A percentile compares a stretch with the other conserved stretches of the same genome.
Conservation (phyloP, 2,113 vertebrate genomes). For the Eurypyga helias region DNA sequence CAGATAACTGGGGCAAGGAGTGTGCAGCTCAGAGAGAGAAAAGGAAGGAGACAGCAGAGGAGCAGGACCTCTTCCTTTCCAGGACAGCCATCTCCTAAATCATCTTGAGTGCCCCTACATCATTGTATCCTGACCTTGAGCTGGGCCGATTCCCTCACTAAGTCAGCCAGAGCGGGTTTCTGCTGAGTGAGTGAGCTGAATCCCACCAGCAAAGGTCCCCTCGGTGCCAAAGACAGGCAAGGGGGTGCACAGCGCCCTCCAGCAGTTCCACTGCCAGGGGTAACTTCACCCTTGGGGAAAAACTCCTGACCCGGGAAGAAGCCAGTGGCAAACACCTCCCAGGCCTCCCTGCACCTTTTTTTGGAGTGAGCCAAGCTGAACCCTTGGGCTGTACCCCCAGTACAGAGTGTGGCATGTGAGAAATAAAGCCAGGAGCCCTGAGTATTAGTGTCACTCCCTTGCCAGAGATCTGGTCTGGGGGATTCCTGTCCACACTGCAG, state of each 20-base stretch:
- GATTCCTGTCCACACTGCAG: background rate
- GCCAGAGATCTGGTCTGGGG: background rate
- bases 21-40: background rate
- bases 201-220: background rate
- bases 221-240: background rate
- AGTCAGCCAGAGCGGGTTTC: background rate
- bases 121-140: background rate
- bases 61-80: background rate
- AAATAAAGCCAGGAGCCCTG: background rate
- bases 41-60: background rate
- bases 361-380: background rate
- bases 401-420: no score
- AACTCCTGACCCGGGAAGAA: background rate
- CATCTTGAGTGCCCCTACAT: background rate
- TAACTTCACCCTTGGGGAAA: background rate
- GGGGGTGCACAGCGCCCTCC: background rate
- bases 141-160: background rate
- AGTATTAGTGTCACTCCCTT: background rate
- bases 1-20: no score
- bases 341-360: background rate
- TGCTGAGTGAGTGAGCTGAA: background rate
- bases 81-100: background rate
- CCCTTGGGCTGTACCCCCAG: background rate
- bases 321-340: background rate
- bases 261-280: background rate